These are phyloP conservation scores for Phanerotoma sp. DNA, from an alignment of 2,888 invertebrate species.

Conservation along the genomic window DNA sequence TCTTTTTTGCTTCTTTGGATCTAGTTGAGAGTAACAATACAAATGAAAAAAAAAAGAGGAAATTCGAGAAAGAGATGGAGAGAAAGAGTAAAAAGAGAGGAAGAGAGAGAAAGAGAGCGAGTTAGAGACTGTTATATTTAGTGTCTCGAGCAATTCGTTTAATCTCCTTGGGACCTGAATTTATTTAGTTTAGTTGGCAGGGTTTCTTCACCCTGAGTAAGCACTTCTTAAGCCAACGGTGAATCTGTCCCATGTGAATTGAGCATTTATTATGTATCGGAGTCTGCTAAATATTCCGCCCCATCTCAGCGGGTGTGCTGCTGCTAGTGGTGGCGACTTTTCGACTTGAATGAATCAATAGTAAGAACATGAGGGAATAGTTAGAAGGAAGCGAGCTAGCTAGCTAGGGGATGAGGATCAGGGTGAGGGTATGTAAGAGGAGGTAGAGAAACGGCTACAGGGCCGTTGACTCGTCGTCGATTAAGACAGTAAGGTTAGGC, in stretches of 20 bases:
- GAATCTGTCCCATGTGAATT: conserved; percentile 10
- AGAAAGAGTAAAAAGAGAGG: too few relatives aligned
- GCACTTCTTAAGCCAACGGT: conserved; percentile 16
- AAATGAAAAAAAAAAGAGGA: too few relatives aligned
- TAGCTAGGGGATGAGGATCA: too few relatives aligned
- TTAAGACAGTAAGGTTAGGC: conserved; percentile 13
- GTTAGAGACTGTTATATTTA: too few relatives aligned
- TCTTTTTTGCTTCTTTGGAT: too few relatives aligned
- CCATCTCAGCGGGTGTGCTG: background rate
- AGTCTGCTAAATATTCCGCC: conserved; percentile 6
- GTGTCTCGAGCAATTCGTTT: conserved; percentile 26
- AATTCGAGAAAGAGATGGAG: too few relatives aligned
- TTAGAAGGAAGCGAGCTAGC: background rate
- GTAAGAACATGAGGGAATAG: background rate
- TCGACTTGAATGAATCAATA: background rate
- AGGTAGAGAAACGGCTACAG: too few relatives aligned
- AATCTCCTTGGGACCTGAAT: conserved; percentile 19
- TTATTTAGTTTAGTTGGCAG: conserved; percentile 25
- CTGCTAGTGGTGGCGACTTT: conserved; percentile 2
- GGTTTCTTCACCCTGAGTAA: conserved; percentile 19
- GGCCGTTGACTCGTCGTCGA: conserved; percentile 10
- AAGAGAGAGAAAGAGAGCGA: too few relatives aligned
- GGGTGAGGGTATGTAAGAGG: too few relatives aligned
- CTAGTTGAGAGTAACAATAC: too few relatives aligned
- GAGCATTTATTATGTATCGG: conserved; percentile 18